Base-by-base conservation (phyloP, 2,888 invertebrate species). In the Danaus chrysippus region DNA sequence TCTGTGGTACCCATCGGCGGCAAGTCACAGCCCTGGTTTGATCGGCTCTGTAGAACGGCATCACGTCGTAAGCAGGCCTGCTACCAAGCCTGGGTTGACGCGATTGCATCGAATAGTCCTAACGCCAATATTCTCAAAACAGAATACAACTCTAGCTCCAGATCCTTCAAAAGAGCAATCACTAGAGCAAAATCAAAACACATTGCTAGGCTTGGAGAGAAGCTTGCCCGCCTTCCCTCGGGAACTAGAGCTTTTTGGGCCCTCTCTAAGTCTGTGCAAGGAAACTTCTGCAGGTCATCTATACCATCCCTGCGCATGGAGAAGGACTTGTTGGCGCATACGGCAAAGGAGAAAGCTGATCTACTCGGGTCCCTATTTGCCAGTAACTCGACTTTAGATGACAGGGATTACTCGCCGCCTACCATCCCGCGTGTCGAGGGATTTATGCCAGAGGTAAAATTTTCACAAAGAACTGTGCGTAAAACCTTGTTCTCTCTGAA, bases 231-330 rank as follows among this genome's bases (percentile, higher is more conserved):
- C 10, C 59, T 65, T 42, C 65, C 63, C 46, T 65, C 62, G 17
- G 61, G 58, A 53, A 63, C 62, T 15, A 56, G 60, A 12, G 58
- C 42, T 2, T 65, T 66, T 44, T 63, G 66, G 63, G 60, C 61
- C 15, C 62, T 65, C 23, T 56, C 56, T 56, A 66, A 61, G 12
- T 57, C 63, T 54, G 59, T 63, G 23, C 53, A 53, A 42, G 55
- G 23, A 3, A 34, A 34, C 23, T 34, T 34, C 6, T 34, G 23
- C 2, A 34, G 23, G 23, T 34, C 23, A 34, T 34, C 23, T 34
- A 34, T 34, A 34, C 23, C 23, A 34, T 34, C 23, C 6, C 23
- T 34, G 23, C 23, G 3, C 23, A 34, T 34, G 23, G 43, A 43
- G 43, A 43, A n/a, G 12, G 43, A 34, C 43, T 43, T n/a, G 12